A percentile compares a stretch with the other conserved stretches of the same genome.
Evolutionary conservation across 1,140 invertebrate species (phyloP).

Genomic region (Solenopsis fugax): DNA sequence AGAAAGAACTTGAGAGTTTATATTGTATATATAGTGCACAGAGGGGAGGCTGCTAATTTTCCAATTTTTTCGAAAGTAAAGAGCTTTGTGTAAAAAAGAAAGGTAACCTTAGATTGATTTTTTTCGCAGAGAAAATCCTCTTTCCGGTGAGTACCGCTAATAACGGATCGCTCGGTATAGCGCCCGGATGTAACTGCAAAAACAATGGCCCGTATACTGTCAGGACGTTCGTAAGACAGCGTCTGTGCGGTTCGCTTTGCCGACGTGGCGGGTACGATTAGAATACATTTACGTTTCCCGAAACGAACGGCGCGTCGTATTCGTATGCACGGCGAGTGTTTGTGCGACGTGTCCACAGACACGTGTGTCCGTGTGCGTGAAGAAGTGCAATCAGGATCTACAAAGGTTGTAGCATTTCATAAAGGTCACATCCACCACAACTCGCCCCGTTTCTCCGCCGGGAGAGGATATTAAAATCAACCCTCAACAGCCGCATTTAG

Average conservation of each 20-base stretch:
- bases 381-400: conserved; percentile 76
- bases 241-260: conserved; percentile 39
- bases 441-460: conserved; percentile 61
- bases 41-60: neutral
- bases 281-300: conserved; percentile 26
- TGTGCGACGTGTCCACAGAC: neutral
- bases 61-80: neutral
- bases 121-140: neutral
- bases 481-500: conserved; percentile 50
- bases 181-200: conserved; percentile 11
- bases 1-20: neutral
- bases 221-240: conserved; percentile 53
- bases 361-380: conserved; percentile 53
- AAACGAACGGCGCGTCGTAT: neutral
- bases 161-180: neutral
- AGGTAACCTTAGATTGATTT: neutral
- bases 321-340: neutral
- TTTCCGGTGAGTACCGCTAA: neutral
- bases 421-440: conserved; percentile 78
- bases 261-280: conserved; percentile 39
- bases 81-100: neutral
- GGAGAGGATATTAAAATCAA: conserved; percentile 80
- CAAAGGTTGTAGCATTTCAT: conserved; percentile 84
- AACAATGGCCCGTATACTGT: conserved; percentile 65
- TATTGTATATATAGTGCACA: neutral